phyloP scores from a whole-genome alignment of 2,113 vertebrate genomes.

The Oreochromis tanganicae region DNA sequence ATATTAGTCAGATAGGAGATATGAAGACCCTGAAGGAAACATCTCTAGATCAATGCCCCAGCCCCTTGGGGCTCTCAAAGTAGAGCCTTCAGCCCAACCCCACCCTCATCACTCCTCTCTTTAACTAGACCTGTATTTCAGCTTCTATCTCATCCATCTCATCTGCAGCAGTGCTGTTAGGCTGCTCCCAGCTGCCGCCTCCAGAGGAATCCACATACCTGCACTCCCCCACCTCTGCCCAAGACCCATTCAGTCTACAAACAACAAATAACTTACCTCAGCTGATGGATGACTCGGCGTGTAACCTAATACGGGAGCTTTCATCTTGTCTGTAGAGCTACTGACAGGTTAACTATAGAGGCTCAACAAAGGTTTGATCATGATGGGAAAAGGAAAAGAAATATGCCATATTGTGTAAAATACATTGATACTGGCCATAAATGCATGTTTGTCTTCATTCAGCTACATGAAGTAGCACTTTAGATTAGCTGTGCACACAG shows the following conservation, averaged over 20 bases:
- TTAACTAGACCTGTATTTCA: slow-evolving; percentile 25
- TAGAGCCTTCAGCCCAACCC: neutral
- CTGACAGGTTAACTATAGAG: neutral
- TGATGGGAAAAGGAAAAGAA: neutral
- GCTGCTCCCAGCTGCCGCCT: slow-evolving; percentile 24
- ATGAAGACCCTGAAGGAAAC: slow-evolving; percentile 50
- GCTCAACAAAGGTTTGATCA: neutral
- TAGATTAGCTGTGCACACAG: neutral
- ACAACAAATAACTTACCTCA: slow-evolving; percentile 48
- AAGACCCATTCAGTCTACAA: slow-evolving; percentile 12
- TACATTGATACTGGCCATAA: neutral
- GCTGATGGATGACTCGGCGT: slow-evolving; percentile 24
- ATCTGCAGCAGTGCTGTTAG: slow-evolving; percentile 34
- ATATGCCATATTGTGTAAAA: neutral
- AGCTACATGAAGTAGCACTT: neutral
- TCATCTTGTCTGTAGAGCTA: slow-evolving; percentile 10
- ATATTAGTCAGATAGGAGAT: slow-evolving; percentile 62
- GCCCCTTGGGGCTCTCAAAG: slow-evolving; percentile 21
- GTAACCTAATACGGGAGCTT: slow-evolving; percentile 23
- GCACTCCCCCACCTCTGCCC: neutral
- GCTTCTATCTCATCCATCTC: slow-evolving; percentile 54
- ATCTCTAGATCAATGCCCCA: slow-evolving; percentile 41
- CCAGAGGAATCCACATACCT: slow-evolving; percentile 37
- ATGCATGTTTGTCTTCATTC: neutral
- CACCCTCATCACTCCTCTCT: slow-evolving; percentile 15